These are phyloP conservation scores for Disparrhopalites patrizii DNA, from an alignment of 2,888 invertebrate species.

Conservation along the genomic window DNA sequence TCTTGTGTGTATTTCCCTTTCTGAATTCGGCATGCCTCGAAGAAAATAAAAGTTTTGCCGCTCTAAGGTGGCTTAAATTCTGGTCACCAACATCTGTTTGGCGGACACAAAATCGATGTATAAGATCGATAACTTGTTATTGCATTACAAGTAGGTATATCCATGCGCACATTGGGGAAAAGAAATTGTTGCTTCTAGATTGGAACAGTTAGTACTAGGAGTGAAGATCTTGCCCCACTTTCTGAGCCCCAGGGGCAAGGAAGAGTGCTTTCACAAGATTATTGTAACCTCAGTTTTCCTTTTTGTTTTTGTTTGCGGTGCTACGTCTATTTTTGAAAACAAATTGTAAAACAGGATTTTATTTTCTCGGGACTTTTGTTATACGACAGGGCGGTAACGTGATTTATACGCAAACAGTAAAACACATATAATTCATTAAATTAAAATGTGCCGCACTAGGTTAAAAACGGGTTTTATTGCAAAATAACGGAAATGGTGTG, in stretches of 20 bases:
- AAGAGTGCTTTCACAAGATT: not conserved
- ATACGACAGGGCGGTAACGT: too few species aligned
- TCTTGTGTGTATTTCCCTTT: not conserved
- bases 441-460: not conserved
- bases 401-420: not conserved
- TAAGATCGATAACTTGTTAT: slow-evolving; percentile 27
- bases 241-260: slow-evolving; percentile 18
- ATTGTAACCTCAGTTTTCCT: not conserved
- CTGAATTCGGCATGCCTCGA: not conserved
- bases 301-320: not conserved
- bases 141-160: not conserved
- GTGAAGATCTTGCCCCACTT: slow-evolving; percentile 12
- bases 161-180: not conserved
- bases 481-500: too few species aligned
- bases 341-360: too few species aligned
- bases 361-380: not conserved
- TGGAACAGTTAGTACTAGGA: not conserved
- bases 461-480: not conserved
- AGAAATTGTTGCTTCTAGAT: slow-evolving; percentile 23
- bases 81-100: slow-evolving; percentile 1
- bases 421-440: not conserved
- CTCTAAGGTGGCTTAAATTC: not conserved
- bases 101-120: slow-evolving; percentile 20
- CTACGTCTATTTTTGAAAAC: not conserved
- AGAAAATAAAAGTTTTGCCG: not conserved